A percentile compares a stretch with the other conserved stretches of the same genome.
These are phyloP conservation scores for Scomberomorus guttatus DNA, from an alignment of 2,797 vertebrate species.

Conservation along the genomic window DNA sequence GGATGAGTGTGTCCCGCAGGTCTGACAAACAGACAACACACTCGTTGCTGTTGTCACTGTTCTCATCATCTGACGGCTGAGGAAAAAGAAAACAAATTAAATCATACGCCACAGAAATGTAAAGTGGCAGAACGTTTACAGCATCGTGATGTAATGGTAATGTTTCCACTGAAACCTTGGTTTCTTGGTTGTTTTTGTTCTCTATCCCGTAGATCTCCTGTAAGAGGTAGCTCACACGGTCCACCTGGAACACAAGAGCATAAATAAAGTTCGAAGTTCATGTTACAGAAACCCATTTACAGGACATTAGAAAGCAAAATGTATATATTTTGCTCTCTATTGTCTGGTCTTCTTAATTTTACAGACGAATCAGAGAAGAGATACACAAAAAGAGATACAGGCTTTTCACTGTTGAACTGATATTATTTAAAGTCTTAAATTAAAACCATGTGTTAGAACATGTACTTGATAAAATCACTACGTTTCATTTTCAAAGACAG, in stretches of 20 bases:
- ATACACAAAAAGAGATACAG: not conserved
- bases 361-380: not conserved
- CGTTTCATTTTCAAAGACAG: not conserved
- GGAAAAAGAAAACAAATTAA: conserved; percentile 17
- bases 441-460: not conserved
- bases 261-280: not conserved
- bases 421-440: not conserved
- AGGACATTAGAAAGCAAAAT: not conserved
- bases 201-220: conserved; percentile 99
- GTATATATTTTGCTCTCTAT: not conserved
- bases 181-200: conserved; percentile 99
- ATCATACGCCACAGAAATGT: not conserved
- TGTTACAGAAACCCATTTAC: not conserved
- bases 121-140: not conserved
- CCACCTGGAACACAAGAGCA: conserved; percentile 86
- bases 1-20: conserved; percentile 95
- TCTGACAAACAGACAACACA: conserved; percentile 98
- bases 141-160: too few species aligned
- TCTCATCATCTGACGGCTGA: conserved; percentile 95
- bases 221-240: conserved; percentile 97
- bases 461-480: not conserved
- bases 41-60: conserved; percentile 98
- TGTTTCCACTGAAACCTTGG: conserved; percentile 87
- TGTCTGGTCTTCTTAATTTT: not conserved
- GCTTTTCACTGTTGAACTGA: not conserved